A percentile compares a stretch with the other conserved stretches of the same genome.
phyloP scores from a whole-genome alignment of 1,140 invertebrate genomes.

The Zaprionus taronus region DNA sequence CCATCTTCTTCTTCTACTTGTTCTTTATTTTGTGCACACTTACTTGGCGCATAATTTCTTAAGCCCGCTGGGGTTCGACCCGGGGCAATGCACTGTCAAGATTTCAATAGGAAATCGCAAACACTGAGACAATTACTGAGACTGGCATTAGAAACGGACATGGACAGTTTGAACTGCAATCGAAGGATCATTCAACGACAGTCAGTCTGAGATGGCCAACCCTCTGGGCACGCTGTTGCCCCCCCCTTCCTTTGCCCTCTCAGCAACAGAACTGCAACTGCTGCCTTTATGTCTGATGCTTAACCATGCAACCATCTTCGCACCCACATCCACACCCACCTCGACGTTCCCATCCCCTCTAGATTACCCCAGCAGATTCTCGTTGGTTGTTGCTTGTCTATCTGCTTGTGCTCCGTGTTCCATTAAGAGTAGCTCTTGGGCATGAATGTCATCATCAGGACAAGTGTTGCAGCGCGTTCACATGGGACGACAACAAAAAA shows the following conservation, averaged over 20 bases:
- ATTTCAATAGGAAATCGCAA: not conserved
- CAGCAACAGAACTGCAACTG: not conserved
- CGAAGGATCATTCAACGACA: conserved; percentile 31
- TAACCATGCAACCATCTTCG: not conserved
- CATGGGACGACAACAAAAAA: conserved; percentile 50
- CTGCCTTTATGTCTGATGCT: not conserved
- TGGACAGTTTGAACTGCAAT: conserved; percentile 6
- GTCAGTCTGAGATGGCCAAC: not conserved
- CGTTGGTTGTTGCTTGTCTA: conserved; percentile 39
- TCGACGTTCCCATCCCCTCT: not conserved
- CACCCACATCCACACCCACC: not conserved
- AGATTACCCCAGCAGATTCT: conserved; percentile 9
- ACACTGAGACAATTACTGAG: not conserved
- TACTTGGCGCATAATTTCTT: conserved; percentile 79
- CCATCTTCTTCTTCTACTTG: conserved; percentile 49
- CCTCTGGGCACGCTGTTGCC: not conserved
- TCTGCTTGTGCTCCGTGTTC: conserved; percentile 41
- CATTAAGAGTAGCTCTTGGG: conserved; percentile 77
- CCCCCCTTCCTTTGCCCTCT: not conserved
- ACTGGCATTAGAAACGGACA: not conserved
- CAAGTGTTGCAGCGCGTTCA: conserved; percentile 61
- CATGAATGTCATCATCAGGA: conserved; percentile 78
- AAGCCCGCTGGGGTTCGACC: conserved; percentile 23
- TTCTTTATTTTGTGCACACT: conserved; percentile 74
- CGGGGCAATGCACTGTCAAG: conserved; percentile 16